phyloP scores from a whole-genome alignment of 2,797 vertebrate species.

The Hirundo rustica region DNA sequence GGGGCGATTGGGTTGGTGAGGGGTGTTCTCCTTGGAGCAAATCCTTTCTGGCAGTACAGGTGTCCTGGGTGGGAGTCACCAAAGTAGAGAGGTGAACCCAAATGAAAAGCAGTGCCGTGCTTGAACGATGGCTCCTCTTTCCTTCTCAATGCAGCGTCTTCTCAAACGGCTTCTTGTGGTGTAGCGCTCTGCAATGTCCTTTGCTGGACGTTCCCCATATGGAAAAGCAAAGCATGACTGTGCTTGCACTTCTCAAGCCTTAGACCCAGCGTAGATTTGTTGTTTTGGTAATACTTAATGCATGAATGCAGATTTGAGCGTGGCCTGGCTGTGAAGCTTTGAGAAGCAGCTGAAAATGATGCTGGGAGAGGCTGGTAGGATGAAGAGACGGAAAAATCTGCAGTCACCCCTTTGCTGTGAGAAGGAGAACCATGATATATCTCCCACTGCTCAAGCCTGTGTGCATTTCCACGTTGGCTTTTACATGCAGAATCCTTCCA shows the following conservation, averaged over 20 bases:
- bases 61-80: background rate
- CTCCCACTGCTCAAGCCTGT: background rate
- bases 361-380: constrained; percentile 61
- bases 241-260: background rate
- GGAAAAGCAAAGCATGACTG: constrained; percentile 60
- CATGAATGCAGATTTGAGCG: constrained; percentile 27
- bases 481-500: constrained; percentile 40
- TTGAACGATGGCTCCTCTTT: constrained; percentile 55
- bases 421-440: background rate
- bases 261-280: background rate
- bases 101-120: background rate
- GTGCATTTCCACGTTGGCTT: constrained; percentile 15
- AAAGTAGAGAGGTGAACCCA: background rate
- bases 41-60: background rate
- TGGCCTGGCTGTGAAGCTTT: constrained; percentile 7
- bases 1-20: fast-evolving
- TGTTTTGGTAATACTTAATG: constrained; percentile 47
- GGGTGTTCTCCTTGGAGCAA: background rate
- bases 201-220: constrained; percentile 56
- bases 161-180: constrained; percentile 61
- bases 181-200: constrained; percentile 50
- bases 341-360: constrained; percentile 43
- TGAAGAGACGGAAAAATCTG: constrained; percentile 5
- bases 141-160: constrained; percentile 53
- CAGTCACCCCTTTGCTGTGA: background rate